These are phyloP conservation scores for Eledona agricola DNA, from an alignment of 2,888 invertebrate genomes.

Conservation along the genomic window DNA sequence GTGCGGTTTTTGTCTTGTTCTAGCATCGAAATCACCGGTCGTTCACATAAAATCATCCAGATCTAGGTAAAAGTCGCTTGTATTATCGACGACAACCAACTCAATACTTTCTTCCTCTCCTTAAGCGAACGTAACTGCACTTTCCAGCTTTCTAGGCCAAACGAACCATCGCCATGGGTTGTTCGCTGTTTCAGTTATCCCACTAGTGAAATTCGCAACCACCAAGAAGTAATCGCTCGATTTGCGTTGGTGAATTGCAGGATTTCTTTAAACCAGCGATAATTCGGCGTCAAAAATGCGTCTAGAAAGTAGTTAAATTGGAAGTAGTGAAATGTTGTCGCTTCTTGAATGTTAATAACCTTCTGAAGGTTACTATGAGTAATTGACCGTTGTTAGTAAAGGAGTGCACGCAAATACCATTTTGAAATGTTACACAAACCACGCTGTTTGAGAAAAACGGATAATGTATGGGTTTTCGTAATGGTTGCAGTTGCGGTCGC, in stretches of 20 bases:
- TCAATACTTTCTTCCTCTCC: slow-evolving; percentile 37
- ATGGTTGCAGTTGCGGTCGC: no score
- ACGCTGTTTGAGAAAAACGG: no score
- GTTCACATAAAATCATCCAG: background rate
- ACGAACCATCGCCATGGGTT: no score
- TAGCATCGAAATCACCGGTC: slow-evolving; percentile 5
- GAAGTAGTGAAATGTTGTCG: slow-evolving; percentile 27
- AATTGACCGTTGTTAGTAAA: slow-evolving; percentile 31
- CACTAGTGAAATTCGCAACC: no score
- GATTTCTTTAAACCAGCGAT: no score
- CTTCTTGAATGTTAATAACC: slow-evolving; percentile 36
- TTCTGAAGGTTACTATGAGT: slow-evolving; percentile 35
- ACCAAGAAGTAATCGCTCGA: no score
- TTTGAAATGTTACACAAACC: no score
- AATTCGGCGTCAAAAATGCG: slow-evolving; percentile 22
- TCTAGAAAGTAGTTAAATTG: slow-evolving; percentile 26
- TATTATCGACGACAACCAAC: slow-evolving; percentile 11
- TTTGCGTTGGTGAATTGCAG: no score
- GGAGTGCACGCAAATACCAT: no score
- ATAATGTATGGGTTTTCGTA: no score
- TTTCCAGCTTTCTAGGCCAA: slow-evolving; percentile 37
- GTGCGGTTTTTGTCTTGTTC: background rate
- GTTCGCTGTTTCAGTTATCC: slow-evolving; percentile 4
- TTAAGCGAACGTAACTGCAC: slow-evolving; percentile 35
- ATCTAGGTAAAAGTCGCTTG: slow-evolving; percentile 12